phyloP scores from a whole-genome alignment of 1,140 invertebrate species.

The Elysia chlorotica region DNA sequence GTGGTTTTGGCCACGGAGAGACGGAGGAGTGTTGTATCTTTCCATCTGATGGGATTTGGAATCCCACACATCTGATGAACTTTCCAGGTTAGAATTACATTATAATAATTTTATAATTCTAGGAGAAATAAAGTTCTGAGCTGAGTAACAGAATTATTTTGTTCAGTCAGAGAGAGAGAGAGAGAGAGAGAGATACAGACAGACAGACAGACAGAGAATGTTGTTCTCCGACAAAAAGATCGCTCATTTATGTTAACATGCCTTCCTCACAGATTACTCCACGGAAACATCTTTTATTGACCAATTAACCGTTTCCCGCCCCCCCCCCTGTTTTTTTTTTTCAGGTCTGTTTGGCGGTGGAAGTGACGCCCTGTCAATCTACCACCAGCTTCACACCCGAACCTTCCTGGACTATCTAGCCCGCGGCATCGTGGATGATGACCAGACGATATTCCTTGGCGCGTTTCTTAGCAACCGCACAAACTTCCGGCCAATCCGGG shows the following conservation, averaged over 20 bases:
- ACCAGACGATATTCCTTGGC: constrained; percentile 20
- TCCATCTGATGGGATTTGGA: constrained; percentile 22
- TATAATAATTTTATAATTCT: no score
- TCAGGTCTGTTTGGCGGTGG: constrained; percentile 24
- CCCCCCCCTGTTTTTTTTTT: neutral
- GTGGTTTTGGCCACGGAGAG: constrained; percentile 21
- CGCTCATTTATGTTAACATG: no score
- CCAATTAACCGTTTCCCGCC: no score
- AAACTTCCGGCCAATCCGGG: constrained; percentile 16
- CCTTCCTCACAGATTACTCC: no score
- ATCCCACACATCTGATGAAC: neutral
- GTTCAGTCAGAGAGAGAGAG: no score
- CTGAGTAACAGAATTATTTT: no score
- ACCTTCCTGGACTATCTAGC: neutral
- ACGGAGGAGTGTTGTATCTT: neutral
- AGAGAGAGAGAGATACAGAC: no score
- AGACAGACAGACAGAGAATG: no score
- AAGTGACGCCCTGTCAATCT: neutral
- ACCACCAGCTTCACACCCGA: constrained; percentile 1
- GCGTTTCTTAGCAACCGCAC: constrained; percentile 5
- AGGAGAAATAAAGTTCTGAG: no score
- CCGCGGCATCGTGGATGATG: constrained; percentile 16
- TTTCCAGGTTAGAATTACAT: neutral
- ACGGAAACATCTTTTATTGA: neutral
- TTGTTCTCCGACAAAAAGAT: no score